Conservation (phyloP, 2,888 invertebrate species). For the Steinernema hermaphroditum region DNA sequence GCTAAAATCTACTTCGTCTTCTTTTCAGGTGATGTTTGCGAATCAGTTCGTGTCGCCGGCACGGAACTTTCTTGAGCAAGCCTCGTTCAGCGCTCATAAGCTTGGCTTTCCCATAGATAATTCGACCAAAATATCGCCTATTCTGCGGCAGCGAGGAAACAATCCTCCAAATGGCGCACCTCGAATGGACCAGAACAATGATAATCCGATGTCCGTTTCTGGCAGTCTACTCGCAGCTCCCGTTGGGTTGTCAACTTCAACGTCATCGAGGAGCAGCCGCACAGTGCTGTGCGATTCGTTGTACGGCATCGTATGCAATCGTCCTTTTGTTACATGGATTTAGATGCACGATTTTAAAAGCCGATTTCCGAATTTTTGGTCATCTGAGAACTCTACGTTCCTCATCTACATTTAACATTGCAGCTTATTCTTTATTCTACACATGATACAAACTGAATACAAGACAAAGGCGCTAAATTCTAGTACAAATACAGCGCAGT, state of each 20-base stretch:
- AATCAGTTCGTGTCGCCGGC: not conserved
- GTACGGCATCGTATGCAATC: not conserved
- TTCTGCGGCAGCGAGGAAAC: not conserved
- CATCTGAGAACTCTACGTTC: too few species aligned
- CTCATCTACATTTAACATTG: too few species aligned
- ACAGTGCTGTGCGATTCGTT: not conserved
- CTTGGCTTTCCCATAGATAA: slow-evolving; percentile 17
- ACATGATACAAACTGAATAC: too few species aligned
- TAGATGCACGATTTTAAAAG: too few species aligned
- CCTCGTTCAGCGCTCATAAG: not conserved
- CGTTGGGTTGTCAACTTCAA: not conserved
- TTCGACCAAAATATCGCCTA: slow-evolving; percentile 4
- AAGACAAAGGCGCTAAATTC: too few species aligned
- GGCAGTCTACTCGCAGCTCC: not conserved
- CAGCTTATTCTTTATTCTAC: too few species aligned
- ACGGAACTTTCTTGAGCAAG: not conserved
- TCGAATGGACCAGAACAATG: not conserved
- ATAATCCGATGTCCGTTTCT: not conserved
- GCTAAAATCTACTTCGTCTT: too few species aligned
- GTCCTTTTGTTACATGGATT: not conserved
- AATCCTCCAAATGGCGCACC: not conserved
- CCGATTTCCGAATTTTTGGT: too few species aligned
- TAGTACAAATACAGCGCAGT: too few species aligned
- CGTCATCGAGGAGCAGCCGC: not conserved
- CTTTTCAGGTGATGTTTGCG: not conserved